Base-by-base conservation (phyloP, 2,888 invertebrate genomes). In the Chrysomela aeneicollis region DNA sequence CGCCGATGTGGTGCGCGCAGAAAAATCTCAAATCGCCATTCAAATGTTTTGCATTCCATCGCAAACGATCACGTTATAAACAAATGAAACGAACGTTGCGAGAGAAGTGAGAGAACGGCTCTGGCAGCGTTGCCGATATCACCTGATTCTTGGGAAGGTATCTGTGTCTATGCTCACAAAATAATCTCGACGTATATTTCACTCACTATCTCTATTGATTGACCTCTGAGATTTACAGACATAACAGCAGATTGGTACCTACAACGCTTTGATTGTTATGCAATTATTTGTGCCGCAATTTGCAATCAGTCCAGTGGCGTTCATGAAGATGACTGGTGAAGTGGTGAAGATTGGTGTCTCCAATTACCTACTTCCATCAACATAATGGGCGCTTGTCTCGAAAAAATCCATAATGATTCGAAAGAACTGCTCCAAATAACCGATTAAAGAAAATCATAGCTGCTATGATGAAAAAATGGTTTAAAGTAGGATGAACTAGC, bases 31-130 rank as follows among this genome's bases (percentile, higher is more conserved):
- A 47, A 57, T 57, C 22, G 26, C 37, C 55, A n/a, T 55, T 55
- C 57, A 10, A 57, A 57, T 57, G 57, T 57, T 57, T 57, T n/a
- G 57, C 46, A 57, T 57, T 57, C 57, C 46, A 37, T 19, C 37
- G 22, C 55, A 37, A 52, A n/a, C 37, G 37, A 17, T 46, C 47
- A 32, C 57, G 57, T 46, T 30, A 46, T 57, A 57, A 57, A 57
- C 57, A 47, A 46, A 57, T 57, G 26, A 22, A 42, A 55, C 37
- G 42, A 54, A 37, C 32, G 54, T 52, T 52, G 17, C 22, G n/a
- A n/a, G n/a, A n/a, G n/a, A n/a, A n/a, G n/a, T n/a, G 17, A 35
- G 32, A 35, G 32, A 35, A 35, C 10, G 32, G 32, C 32, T 10
- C 26, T 15, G 42, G n/a, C 42, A 42, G 42, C 15, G 42, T 42